Conservation (phyloP, 2,113 vertebrate genomes). For the Myiagra hebetior region DNA sequence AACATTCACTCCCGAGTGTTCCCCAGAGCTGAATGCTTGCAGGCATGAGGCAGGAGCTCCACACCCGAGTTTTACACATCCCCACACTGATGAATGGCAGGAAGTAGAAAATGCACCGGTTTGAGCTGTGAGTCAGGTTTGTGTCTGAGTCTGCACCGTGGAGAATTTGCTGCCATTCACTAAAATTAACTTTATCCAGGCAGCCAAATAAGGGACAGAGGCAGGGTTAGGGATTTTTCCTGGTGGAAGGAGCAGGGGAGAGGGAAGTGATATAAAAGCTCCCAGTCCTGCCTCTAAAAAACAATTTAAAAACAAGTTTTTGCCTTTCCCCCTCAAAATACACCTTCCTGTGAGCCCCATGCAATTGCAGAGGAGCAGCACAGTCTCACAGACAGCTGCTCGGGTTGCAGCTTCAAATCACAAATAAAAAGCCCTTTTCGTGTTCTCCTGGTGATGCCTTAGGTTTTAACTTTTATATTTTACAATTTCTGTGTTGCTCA, state of each 20-base stretch:
- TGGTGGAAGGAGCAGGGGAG: background rate
- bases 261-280: background rate
- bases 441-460: background rate
- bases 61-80: background rate
- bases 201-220: background rate
- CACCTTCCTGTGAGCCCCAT: background rate
- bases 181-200: background rate
- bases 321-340: background rate
- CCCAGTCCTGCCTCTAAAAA: background rate
- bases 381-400: background rate
- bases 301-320: accelerated
- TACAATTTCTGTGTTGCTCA: too few species aligned
- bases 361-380: background rate
- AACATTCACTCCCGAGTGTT: background rate
- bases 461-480: too few species aligned
- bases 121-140: background rate
- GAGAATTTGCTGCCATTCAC: background rate
- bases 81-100: background rate
- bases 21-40: background rate
- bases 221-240: background rate
- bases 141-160: background rate
- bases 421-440: background rate
- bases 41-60: background rate
- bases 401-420: background rate
- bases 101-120: background rate